Percentiles rank a stretch among this genome's conserved stretches.
These are phyloP conservation scores for Phaethon lepturus DNA, from an alignment of 2,113 vertebrate genomes.

Conservation along the genomic window DNA sequence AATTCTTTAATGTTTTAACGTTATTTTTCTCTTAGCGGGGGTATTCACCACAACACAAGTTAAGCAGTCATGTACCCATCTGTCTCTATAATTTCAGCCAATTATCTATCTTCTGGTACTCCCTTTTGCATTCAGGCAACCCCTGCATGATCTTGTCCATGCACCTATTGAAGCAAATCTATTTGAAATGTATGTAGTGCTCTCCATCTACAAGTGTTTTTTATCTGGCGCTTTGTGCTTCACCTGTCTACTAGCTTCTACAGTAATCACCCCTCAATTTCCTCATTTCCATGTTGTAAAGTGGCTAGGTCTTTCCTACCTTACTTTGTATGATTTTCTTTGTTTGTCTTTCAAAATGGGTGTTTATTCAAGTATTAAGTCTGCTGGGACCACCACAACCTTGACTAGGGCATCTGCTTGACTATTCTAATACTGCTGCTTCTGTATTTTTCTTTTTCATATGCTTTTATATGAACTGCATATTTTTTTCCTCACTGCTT, in stretches of 20 bases:
- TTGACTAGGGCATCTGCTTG: neutral
- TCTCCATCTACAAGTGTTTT: neutral
- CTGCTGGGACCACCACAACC: neutral
- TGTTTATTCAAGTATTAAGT: neutral
- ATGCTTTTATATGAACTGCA: neutral
- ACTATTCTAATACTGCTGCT: neutral
- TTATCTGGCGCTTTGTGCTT: neutral
- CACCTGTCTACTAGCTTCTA: neutral
- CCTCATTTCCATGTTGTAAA: neutral
- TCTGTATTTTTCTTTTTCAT: neutral
- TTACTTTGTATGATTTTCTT: neutral
- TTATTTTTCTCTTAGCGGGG: neutral
- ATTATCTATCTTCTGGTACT: neutral
- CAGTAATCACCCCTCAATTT: fast-evolving
- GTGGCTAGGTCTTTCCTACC: neutral
- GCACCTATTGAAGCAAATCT: neutral
- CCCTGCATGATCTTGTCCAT: neutral
- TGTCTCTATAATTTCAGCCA: neutral
- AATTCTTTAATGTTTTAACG: neutral
- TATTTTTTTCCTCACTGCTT: neutral
- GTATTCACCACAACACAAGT: neutral
- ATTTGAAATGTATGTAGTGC: neutral
- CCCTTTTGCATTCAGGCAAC: neutral
- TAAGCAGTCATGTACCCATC: neutral
- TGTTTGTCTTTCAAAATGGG: neutral